phyloP scores from a whole-genome alignment of 2,113 vertebrate genomes.

The Chrysemys picta region DNA sequence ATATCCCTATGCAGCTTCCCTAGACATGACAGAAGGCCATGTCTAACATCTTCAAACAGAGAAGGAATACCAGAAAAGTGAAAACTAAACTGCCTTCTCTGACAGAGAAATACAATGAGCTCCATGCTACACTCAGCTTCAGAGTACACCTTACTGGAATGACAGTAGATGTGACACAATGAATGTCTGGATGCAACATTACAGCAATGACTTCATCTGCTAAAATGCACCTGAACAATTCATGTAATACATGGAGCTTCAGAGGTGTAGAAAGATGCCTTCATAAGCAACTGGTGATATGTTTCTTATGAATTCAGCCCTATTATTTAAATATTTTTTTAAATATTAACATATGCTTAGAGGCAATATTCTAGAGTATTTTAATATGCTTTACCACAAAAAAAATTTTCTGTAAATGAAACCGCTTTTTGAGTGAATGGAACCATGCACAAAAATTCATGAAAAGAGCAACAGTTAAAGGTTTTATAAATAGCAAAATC shows the following conservation, averaged over 20 bases:
- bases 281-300: conserved; percentile 48
- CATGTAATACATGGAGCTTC: conserved; percentile 45
- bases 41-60: not conserved
- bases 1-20: not conserved
- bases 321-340: conserved; percentile 73
- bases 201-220: conserved; percentile 30
- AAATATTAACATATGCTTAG: conserved; percentile 65
- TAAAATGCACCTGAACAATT: conserved; percentile 33
- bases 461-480: conserved; percentile 72
- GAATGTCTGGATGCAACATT: conserved; percentile 16
- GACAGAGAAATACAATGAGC: not conserved
- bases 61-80: not conserved
- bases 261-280: conserved; percentile 47
- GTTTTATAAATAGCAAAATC: conserved; percentile 85
- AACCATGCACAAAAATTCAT: conserved; percentile 35
- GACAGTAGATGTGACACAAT: not conserved
- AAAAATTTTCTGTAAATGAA: conserved; percentile 25
- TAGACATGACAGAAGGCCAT: not conserved
- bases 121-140: not conserved
- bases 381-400: conserved; percentile 65
- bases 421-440: conserved; percentile 39
- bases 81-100: not conserved
- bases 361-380: conserved; percentile 68
- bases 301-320: conserved; percentile 61
- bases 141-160: not conserved